Evolutionary conservation across 2,888 invertebrate species (phyloP).

Genomic region (Pandemis cinnamomeana): DNA sequence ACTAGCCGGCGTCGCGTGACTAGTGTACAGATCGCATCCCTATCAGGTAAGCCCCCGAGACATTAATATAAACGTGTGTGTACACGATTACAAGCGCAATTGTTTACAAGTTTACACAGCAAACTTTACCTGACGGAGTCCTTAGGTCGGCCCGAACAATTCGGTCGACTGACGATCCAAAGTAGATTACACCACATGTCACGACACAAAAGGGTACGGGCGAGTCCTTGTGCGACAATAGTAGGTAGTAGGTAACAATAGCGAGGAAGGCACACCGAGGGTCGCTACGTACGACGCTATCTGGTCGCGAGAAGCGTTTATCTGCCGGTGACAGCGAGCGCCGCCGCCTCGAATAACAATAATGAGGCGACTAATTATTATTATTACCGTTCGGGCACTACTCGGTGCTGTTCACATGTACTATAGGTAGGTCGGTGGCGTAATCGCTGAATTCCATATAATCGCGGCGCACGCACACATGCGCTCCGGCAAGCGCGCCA

Average conservation of each 20-base stretch:
- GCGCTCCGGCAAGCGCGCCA: slow-evolving; percentile 60
- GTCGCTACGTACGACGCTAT: slow-evolving; percentile 57
- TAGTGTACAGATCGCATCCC: slow-evolving; percentile 62
- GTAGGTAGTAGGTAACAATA: slow-evolving; percentile 51
- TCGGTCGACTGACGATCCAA: slow-evolving; percentile 45
- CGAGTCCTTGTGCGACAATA: slow-evolving; percentile 60
- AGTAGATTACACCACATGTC: slow-evolving; percentile 52
- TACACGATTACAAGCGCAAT: slow-evolving; percentile 54
- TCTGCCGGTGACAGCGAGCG: slow-evolving; percentile 67
- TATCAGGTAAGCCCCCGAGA: slow-evolving; percentile 51
- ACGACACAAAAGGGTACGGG: slow-evolving; percentile 55
- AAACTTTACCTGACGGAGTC: slow-evolving; percentile 61
- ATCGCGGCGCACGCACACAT: slow-evolving; percentile 64
- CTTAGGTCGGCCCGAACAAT: slow-evolving; percentile 60
- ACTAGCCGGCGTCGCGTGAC: slow-evolving; percentile 45
- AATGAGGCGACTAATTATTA: slow-evolving; percentile 75
- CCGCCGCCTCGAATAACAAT: slow-evolving; percentile 65
- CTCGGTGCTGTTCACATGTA: slow-evolving; percentile 43
- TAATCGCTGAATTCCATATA: slow-evolving; percentile 76
- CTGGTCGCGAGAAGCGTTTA: slow-evolving; percentile 63
- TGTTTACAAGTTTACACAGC: slow-evolving; percentile 64
- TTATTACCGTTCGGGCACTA: slow-evolving; percentile 67
- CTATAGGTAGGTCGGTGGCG: slow-evolving; percentile 71
- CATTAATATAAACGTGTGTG: slow-evolving; percentile 49
- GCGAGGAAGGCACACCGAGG: slow-evolving; percentile 51